Percentiles rank a stretch among this genome's conserved stretches.
Evolutionary conservation across 2,797 vertebrate species (phyloP).

Genomic region (Glossophaga mutica): DNA sequence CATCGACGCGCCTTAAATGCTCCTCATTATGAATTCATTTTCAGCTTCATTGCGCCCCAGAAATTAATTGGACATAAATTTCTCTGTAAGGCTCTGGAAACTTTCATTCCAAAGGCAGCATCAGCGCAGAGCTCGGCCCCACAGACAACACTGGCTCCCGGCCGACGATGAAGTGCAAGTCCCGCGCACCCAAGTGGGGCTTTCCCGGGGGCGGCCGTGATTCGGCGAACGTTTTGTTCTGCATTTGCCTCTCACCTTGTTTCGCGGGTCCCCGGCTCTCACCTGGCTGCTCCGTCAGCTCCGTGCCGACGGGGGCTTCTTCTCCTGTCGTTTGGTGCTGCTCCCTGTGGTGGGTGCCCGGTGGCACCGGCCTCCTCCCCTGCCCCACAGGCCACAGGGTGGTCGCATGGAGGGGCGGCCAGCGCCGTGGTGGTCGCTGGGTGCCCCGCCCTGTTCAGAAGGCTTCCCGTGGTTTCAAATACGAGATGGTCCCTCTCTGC

Average conservation of each 20-base stretch:
- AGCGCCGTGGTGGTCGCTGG: too few relatives aligned
- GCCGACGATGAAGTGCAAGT: fast-evolving
- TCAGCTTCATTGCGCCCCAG: slow-evolving; percentile 71
- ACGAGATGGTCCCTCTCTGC: too few relatives aligned
- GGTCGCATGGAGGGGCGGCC: too few relatives aligned
- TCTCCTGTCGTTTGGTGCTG: too few relatives aligned
- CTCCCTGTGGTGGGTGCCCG: too few relatives aligned
- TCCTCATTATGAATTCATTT: slow-evolving; percentile 73
- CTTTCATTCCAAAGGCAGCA: slow-evolving; percentile 54
- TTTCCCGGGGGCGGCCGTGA: not conserved
- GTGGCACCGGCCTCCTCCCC: too few relatives aligned
- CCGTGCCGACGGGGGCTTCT: too few relatives aligned
- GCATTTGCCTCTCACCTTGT: not conserved
- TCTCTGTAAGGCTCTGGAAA: slow-evolving; percentile 59
- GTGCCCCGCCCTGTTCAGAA: too few relatives aligned
- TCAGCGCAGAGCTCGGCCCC: not conserved
- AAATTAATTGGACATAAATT: slow-evolving; percentile 73
- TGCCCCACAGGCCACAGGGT: too few relatives aligned
- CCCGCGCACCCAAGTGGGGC: fast-evolving
- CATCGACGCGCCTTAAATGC: slow-evolving; percentile 12
- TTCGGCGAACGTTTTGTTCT: not conserved
- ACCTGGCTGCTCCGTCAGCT: too few relatives aligned
- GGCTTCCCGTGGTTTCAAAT: too few relatives aligned
- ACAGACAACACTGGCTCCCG: fast-evolving
- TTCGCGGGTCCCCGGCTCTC: too few relatives aligned